phyloP scores from a whole-genome alignment of 2,888 invertebrate genomes.

The Rhaphigaster nebulosa region DNA sequence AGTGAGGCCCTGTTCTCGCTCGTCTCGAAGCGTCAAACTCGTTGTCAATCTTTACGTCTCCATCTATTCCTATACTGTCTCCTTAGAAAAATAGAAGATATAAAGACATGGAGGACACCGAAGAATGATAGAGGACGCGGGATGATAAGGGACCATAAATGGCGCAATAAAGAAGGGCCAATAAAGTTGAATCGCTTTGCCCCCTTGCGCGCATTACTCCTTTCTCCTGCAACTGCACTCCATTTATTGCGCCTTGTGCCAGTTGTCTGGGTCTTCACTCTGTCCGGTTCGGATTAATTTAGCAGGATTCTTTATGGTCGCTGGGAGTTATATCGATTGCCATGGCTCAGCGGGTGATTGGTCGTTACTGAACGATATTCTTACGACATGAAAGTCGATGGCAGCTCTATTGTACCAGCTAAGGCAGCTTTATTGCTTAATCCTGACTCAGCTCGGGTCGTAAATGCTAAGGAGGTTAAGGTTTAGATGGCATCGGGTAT shows the following conservation, averaged over 20 bases:
- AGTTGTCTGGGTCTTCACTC: not conserved
- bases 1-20: not conserved
- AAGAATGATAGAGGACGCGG: not conserved
- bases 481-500: not conserved
- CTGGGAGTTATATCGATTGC: not conserved
- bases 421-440: slow-evolving; percentile 32
- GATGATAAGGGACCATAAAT: slow-evolving; percentile 33
- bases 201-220: slow-evolving; percentile 2
- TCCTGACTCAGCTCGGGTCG: slow-evolving; percentile 21
- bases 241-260: slow-evolving; percentile 40
- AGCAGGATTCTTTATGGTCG: not conserved
- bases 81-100: not conserved
- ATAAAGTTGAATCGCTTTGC: slow-evolving; percentile 16
- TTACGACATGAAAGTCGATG: slow-evolving; percentile 35
- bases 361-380: slow-evolving; percentile 28
- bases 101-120: not conserved
- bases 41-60: not conserved
- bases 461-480: slow-evolving; percentile 31
- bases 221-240: not conserved
- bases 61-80: not conserved
- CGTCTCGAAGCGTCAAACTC: not conserved
- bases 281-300: slow-evolving; percentile 1
- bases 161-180: not conserved
- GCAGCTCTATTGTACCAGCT: not conserved
- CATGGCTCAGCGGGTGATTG: slow-evolving; percentile 10